Conservation (phyloP, 2,888 invertebrate genomes). For the Thysanoteuthis rhombus region DNA sequence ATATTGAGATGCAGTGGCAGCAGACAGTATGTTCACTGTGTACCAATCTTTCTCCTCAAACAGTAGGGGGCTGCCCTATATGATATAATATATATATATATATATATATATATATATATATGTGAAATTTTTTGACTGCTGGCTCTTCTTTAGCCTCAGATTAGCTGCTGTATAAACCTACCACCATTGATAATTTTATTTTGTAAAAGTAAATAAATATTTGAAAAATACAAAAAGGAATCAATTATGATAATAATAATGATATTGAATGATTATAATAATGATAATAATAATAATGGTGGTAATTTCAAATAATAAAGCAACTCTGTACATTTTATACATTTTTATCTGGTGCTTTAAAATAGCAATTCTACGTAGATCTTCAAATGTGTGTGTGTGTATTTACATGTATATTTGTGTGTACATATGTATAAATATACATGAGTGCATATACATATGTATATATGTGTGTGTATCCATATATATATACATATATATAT, state of each 20-base stretch:
- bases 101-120: constrained; percentile 12
- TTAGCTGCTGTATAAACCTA: not conserved
- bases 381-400: not conserved
- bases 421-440: not conserved
- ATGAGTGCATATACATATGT: no score
- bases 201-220: not conserved
- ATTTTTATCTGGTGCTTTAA: not conserved
- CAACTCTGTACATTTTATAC: not conserved
- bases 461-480: no score
- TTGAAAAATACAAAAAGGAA: not conserved
- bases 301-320: constrained; percentile 13
- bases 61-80: not conserved
- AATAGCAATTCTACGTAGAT: not conserved
- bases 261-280: no score
- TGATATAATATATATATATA: constrained; percentile 12
- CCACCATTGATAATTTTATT: not conserved
- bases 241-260: not conserved
- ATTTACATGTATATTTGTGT: not conserved
- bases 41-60: not conserved
- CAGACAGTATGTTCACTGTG: not conserved
- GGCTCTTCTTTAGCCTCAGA: not conserved
- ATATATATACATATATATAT: no score
- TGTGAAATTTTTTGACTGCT: not conserved
- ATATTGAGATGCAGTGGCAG: not conserved
- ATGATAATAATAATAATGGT: not conserved